A percentile compares a stretch with the other conserved stretches of the same genome.
These are phyloP conservation scores for Bos javanicus DNA, from an alignment of 2,113 vertebrate genomes.

Conservation along the genomic window DNA sequence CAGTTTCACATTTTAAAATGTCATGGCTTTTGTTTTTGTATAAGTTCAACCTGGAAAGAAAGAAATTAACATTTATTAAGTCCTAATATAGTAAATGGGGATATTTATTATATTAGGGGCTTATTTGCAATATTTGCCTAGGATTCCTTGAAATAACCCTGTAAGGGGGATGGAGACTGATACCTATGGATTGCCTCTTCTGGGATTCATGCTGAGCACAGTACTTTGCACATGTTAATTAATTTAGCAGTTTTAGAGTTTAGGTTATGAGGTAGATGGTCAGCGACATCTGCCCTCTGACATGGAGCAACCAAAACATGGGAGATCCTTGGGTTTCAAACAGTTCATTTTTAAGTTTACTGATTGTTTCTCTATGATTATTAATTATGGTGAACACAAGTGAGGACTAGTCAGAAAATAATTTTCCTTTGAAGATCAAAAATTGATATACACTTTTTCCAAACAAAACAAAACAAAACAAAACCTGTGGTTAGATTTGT, in stretches of 20 bases:
- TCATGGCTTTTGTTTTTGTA: constrained; percentile 63
- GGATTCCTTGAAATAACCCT: not conserved
- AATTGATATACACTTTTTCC: not conserved
- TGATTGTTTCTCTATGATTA: not conserved
- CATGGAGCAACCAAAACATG: not conserved
- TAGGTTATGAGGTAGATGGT: not conserved
- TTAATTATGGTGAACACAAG: not conserved
- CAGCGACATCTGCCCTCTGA: not conserved
- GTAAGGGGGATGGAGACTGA: not conserved
- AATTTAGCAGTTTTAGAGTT: not conserved
- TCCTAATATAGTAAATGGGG: not conserved
- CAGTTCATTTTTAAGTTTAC: not conserved
- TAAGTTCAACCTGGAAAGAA: constrained; percentile 45
- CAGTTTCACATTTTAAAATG: constrained; percentile 69
- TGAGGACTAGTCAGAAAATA: not conserved
- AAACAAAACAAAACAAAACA: not conserved
- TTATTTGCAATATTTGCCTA: not conserved
- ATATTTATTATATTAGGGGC: not conserved
- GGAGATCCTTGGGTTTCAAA: not conserved
- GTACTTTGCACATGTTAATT: not conserved
- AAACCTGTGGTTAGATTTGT: not conserved
- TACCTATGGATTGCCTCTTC: not conserved
- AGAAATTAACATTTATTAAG: constrained; percentile 47
- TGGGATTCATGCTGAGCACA: not conserved
- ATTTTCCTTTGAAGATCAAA: not conserved